phyloP scores from a whole-genome alignment of 1,140 invertebrate genomes.

The Nasonia vitripennis region DNA sequence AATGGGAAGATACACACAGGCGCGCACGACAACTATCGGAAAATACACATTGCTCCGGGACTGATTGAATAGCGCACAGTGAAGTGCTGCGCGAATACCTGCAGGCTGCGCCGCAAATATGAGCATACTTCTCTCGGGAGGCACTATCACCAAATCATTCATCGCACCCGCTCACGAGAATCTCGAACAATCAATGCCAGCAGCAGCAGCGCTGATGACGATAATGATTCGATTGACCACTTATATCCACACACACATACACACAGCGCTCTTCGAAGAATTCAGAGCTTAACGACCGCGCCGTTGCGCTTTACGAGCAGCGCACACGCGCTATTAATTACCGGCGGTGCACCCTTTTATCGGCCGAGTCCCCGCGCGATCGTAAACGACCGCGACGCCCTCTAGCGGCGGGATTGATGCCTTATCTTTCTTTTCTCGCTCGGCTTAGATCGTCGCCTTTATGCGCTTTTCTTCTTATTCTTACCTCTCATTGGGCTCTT shows the following conservation, averaged over 20 bases:
- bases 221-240: not conserved
- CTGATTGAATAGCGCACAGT: not conserved
- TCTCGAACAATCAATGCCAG: constrained; percentile 9
- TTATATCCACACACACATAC: not conserved
- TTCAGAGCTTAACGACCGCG: not conserved
- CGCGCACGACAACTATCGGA: too few relatives aligned
- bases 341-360: not conserved
- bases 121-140: not conserved
- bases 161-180: not conserved
- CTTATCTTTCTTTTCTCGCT: constrained; percentile 8
- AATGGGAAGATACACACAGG: not conserved
- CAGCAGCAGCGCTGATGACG: not conserved
- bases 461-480: not conserved
- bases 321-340: constrained; percentile 28
- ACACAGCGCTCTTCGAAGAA: not conserved
- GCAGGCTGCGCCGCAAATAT: not conserved
- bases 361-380: not conserved
- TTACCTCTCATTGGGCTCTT: not conserved
- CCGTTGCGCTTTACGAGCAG: constrained; percentile 12
- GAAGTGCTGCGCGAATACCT: not conserved
- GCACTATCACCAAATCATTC: not conserved
- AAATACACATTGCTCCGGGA: not conserved
- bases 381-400: not conserved
- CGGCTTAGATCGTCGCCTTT: not conserved
- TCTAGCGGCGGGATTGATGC: not conserved